phyloP scores from a whole-genome alignment of 2,888 invertebrate genomes.

The Vanessa cardui region DNA sequence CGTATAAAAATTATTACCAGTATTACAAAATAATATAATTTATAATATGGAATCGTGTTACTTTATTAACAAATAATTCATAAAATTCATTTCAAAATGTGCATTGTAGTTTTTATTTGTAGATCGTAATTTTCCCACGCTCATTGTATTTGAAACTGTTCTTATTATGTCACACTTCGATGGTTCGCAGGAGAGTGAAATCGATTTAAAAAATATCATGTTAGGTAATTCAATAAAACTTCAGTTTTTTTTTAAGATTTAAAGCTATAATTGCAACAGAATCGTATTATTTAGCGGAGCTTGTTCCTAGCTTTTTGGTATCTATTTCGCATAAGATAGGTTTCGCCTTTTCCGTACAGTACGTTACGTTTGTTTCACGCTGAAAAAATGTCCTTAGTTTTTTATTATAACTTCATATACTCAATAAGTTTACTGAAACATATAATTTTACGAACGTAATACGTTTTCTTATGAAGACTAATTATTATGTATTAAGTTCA shows the following conservation, averaged over 20 bases:
- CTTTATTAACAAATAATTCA: not conserved
- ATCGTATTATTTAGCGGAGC: not conserved
- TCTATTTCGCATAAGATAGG: too few species aligned
- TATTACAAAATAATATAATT: too few species aligned
- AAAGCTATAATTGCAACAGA: conserved; percentile 1
- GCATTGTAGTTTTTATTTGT: conserved; percentile 11
- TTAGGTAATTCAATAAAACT: conserved; percentile 3
- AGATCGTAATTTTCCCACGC: conserved; percentile 38
- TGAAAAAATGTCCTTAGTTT: conserved; percentile 31
- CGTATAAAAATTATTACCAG: too few species aligned
- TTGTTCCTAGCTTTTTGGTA: not conserved
- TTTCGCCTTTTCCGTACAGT: conserved; percentile 10
- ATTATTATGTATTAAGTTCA: too few species aligned
- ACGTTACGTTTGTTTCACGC: conserved; percentile 31
- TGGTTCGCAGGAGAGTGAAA: conserved; percentile 39
- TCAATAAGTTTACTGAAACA: conserved; percentile 12
- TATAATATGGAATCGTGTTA: not conserved
- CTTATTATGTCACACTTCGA: conserved; percentile 39
- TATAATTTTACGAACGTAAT: too few species aligned
- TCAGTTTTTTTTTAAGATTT: not conserved
- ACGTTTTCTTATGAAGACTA: too few species aligned
- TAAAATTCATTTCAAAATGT: not conserved
- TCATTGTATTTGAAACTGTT: conserved; percentile 30
- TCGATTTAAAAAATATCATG: conserved; percentile 20
- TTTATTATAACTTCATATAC: conserved; percentile 25